phyloP scores from a whole-genome alignment of 2,113 vertebrate species.

The Sapayoa aenigma region DNA sequence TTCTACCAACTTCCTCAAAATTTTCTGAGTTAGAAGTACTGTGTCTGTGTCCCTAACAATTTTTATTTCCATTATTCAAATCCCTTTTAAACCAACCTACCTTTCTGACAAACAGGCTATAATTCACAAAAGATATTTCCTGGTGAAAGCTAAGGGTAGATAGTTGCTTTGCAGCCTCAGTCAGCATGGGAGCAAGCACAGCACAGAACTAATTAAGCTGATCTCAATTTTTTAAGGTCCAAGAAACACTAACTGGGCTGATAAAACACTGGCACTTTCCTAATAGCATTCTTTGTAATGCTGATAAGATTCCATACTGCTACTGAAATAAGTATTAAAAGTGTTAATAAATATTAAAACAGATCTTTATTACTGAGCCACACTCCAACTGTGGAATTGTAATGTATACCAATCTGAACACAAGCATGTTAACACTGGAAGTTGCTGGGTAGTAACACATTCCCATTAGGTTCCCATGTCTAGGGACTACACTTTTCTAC shows the following conservation, averaged over 20 bases:
- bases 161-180: neutral
- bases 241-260: neutral
- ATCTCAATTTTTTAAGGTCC: neutral
- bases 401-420: neutral
- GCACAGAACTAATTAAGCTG: neutral
- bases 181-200: neutral
- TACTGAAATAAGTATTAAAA: neutral
- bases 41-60: neutral
- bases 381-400: neutral
- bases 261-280: neutral
- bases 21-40: neutral
- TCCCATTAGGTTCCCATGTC: neutral
- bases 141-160: neutral
- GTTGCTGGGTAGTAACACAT: neutral
- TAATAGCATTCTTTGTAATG: neutral
- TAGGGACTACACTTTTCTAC: neutral
- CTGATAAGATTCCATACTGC: neutral
- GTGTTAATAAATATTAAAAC: neutral
- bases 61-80: neutral
- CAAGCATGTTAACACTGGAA: neutral
- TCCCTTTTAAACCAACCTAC: neutral
- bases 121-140: neutral
- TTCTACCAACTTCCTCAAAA: neutral
- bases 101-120: neutral
- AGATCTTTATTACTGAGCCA: neutral